Evolutionary conservation across 2,888 invertebrate genomes (phyloP).

Genomic region (Microctonus brassicae): DNA sequence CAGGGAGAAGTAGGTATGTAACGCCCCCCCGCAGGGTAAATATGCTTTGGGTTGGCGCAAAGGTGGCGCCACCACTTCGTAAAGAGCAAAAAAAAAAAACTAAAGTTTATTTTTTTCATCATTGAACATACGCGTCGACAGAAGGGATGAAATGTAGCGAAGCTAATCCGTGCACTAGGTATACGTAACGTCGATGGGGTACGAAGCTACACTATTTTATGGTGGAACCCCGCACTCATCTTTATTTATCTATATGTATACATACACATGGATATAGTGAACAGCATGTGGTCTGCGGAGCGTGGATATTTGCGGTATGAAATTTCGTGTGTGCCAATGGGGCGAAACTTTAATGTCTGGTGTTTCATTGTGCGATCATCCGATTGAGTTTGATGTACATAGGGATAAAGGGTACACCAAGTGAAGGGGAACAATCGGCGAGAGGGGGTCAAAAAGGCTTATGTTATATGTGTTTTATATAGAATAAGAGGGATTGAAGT

Average conservation of each 20-base stretch:
- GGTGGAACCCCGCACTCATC: background rate
- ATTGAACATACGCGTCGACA: slow-evolving; percentile 65
- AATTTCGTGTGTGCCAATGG: slow-evolving; percentile 49
- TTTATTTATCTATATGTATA: background rate
- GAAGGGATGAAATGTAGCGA: slow-evolving; percentile 68
- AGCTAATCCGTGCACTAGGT: slow-evolving; percentile 62
- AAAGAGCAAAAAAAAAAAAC: background rate
- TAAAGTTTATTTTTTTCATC: slow-evolving; percentile 19
- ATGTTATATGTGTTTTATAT: background rate
- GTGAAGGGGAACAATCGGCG: background rate
- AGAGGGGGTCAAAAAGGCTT: background rate
- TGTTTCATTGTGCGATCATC: slow-evolving; percentile 67
- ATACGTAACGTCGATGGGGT: slow-evolving; percentile 1
- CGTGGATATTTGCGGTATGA: slow-evolving; percentile 31
- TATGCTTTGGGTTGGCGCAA: slow-evolving; percentile 11
- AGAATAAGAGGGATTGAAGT: background rate
- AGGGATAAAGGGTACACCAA: background rate
- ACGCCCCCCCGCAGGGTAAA: slow-evolving; percentile 22
- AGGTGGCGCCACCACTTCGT: slow-evolving; percentile 34
- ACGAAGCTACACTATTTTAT: slow-evolving; percentile 1
- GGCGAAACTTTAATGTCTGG: slow-evolving; percentile 59
- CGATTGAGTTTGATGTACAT: slow-evolving; percentile 51
- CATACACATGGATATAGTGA: slow-evolving; percentile 9
- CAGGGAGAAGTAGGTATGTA: background rate
- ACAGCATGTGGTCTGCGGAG: slow-evolving; percentile 43